These are phyloP conservation scores for Geococcyx californianus DNA, from an alignment of 2,113 vertebrate genomes.

Conservation along the genomic window DNA sequence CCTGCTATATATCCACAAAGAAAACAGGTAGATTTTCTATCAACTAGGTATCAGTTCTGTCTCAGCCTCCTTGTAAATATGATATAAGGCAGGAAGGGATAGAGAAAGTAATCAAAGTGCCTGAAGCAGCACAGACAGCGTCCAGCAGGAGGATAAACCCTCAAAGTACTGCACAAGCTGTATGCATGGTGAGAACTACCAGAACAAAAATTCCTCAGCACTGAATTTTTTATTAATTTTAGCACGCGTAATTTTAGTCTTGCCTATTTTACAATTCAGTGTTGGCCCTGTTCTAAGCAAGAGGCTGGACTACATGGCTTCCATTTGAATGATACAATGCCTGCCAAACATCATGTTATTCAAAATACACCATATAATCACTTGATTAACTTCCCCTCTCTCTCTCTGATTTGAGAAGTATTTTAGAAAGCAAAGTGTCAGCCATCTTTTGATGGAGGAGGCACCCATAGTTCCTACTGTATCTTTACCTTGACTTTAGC, in stretches of 20 bases:
- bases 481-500: not conserved
- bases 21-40: not conserved
- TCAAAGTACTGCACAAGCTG: not conserved
- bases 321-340: not conserved
- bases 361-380: not conserved
- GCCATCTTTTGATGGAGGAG: not conserved
- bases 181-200: not conserved
- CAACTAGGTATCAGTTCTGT: not conserved
- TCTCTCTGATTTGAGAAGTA: not conserved
- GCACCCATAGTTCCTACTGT: not conserved
- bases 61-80: not conserved
- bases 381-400: not conserved
- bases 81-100: not conserved
- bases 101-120: not conserved
- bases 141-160: not conserved
- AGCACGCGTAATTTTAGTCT: not conserved
- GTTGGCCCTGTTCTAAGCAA: not conserved
- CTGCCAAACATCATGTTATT: not conserved
- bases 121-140: not conserved
- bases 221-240: not conserved
- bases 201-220: not conserved
- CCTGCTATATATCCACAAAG: not conserved
- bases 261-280: not conserved
- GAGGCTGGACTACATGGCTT: not conserved
- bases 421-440: not conserved